Evolutionary conservation across 2,888 invertebrate species (phyloP), one percentile per base, ranked within the genome.

Genomic region (Orthosia cruda): DNA sequence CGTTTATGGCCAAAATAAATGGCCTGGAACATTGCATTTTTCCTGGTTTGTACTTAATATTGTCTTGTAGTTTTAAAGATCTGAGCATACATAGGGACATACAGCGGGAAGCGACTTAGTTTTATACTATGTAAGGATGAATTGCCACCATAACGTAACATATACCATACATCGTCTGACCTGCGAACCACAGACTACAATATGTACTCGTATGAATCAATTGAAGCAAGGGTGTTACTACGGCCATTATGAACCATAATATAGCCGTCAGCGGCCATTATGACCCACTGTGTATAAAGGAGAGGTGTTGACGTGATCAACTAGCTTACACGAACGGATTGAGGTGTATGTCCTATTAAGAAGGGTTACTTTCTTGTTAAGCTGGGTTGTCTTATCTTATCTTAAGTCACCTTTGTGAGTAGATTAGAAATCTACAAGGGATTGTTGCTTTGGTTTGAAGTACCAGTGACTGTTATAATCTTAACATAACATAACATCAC

Each of bases 141-240:
- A 20, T 47, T 59, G 26, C 15, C 23, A 20, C 58, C 23, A 47
- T 55, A 74, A n/a, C n/a, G 3, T 15, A n/a, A 40, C 58, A 58
- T 16, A 32, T 32, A 58, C 52, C n/a, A 4, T n/a, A 47, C 40
- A 47, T 50, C n/a, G 47, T 68, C 81, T 69, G 71, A 26, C 58
- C 65, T 63, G 32, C 23, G 55, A 55, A 57, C 12, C 55, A 52
- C 32, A 59, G 55, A n/a, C 76, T 84, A 18, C 61, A 84, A 81
- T 71, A 82, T 82, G 71, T 62, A n/a, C n/a, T n/a, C n/a, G n/a
- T n/a, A 82, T 84, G 81, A 76, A 69, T 84, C 81, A 81, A 82
- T 82, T 71, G 71, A 58, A 76, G 61, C 67, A 47, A 69, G 71
- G 67, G 50, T 57, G 59, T 64, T 57, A 62, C 11, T 23, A 12